These are phyloP conservation scores for Vimba vimba DNA, from an alignment of 2,113 vertebrate genomes.

Conservation along the genomic window DNA sequence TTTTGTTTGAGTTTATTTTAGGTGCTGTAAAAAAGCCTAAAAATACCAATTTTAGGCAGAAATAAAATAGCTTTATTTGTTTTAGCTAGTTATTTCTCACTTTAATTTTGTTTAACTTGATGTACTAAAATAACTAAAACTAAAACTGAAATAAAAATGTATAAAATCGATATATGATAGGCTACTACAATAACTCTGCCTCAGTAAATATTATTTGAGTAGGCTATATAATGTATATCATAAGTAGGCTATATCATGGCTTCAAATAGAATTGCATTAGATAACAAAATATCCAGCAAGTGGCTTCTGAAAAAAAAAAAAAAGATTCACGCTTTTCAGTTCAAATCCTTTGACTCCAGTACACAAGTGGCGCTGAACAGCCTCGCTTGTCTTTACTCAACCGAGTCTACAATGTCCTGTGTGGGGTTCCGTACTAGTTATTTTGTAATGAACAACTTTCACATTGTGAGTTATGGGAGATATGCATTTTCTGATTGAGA, in stretches of 20 bases:
- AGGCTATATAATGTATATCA: too few relatives aligned
- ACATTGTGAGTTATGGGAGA: background rate
- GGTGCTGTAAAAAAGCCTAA: too few relatives aligned
- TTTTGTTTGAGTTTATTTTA: too few relatives aligned
- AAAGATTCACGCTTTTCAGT: background rate
- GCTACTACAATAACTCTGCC: background rate
- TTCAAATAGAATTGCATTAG: background rate
- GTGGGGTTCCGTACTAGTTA: conserved; percentile 59
- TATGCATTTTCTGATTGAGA: background rate
- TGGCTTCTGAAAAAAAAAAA: background rate
- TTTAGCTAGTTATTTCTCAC: background rate
- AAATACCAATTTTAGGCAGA: too few relatives aligned
- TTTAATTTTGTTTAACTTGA: background rate
- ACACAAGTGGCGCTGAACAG: conserved; percentile 6
- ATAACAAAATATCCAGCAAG: background rate
- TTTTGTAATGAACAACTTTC: background rate
- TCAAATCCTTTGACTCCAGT: background rate
- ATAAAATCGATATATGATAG: too few relatives aligned
- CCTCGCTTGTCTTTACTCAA: background rate
- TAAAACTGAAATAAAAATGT: background rate
- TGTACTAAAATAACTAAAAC: background rate
- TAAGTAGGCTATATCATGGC: background rate
- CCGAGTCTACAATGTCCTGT: background rate
- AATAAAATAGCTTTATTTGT: background rate
- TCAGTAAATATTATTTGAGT: background rate